Conservation (phyloP, 2,113 vertebrate species). For the Rhizomys pruinosus region DNA sequence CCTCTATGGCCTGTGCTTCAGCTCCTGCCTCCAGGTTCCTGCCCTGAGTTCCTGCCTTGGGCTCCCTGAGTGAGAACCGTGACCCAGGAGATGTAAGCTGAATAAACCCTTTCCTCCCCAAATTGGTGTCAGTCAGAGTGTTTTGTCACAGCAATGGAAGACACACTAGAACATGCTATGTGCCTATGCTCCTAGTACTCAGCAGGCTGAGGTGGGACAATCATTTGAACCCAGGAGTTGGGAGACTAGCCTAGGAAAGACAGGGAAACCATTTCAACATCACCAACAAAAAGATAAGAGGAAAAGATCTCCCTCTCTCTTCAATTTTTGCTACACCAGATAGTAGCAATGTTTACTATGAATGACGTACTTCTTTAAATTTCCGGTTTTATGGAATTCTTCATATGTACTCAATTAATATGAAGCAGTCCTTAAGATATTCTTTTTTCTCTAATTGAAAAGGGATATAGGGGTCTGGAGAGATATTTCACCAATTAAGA, state of each 20-base stretch:
- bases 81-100: too few relatives aligned
- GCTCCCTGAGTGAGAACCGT: too few relatives aligned
- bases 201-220: not conserved
- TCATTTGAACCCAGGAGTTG: not conserved
- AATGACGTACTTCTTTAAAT: slow-evolving; percentile 28
- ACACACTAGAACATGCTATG: too few relatives aligned
- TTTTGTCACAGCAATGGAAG: too few relatives aligned
- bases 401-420: slow-evolving; percentile 47
- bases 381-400: not conserved
- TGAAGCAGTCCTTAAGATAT: not conserved
- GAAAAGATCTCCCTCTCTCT: not conserved
- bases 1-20: too few relatives aligned
- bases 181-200: too few relatives aligned
- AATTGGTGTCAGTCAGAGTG: too few relatives aligned
- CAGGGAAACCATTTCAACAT: not conserved
- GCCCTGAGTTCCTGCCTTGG: too few relatives aligned
- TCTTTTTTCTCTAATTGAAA: not conserved
- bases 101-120: too few relatives aligned
- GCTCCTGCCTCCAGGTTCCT: too few relatives aligned
- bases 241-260: not conserved
- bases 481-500: too few relatives aligned
- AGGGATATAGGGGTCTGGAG: not conserved
- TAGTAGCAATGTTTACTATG: slow-evolving; percentile 7
- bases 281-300: not conserved
- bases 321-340: slow-evolving; percentile 44